Percentiles rank a stretch among this genome's conserved stretches.
Conservation (phyloP, 2,797 vertebrate genomes). For the Momotus momota region DNA sequence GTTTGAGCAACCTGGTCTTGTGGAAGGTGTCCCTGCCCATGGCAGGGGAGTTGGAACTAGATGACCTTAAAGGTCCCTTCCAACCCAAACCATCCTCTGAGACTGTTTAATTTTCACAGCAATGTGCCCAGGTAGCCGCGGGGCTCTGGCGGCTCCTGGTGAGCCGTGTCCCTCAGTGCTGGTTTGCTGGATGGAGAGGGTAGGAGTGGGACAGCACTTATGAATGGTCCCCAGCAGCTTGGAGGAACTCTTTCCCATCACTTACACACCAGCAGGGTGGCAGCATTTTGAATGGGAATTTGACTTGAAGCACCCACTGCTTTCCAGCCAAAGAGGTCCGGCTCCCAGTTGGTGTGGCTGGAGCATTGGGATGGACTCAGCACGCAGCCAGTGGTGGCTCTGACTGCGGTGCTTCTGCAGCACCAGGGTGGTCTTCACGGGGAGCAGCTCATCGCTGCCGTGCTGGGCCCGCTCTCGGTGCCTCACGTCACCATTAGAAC, state of each 20-base stretch:
- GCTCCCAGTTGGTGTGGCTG: background rate
- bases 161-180: background rate
- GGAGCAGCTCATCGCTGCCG: background rate
- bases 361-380: background rate
- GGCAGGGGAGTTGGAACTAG: background rate
- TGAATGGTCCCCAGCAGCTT: rapidly evolving
- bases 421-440: background rate
- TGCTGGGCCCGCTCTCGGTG: background rate
- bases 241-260: background rate
- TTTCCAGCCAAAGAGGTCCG: background rate
- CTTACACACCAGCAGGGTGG: too few relatives aligned
- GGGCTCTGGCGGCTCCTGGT: background rate
- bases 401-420: background rate
- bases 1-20: background rate
- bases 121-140: background rate
- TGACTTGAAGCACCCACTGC: background rate
- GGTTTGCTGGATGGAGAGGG: background rate
- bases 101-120: background rate
- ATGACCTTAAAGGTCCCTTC: background rate
- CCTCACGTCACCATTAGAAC: rapidly evolving
- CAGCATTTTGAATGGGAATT: background rate
- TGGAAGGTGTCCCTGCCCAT: background rate
- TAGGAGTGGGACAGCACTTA: background rate
- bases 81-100: background rate
- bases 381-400: background rate